Base-by-base conservation (phyloP, 2,888 invertebrate genomes). In the Lymantria monacha region DNA sequence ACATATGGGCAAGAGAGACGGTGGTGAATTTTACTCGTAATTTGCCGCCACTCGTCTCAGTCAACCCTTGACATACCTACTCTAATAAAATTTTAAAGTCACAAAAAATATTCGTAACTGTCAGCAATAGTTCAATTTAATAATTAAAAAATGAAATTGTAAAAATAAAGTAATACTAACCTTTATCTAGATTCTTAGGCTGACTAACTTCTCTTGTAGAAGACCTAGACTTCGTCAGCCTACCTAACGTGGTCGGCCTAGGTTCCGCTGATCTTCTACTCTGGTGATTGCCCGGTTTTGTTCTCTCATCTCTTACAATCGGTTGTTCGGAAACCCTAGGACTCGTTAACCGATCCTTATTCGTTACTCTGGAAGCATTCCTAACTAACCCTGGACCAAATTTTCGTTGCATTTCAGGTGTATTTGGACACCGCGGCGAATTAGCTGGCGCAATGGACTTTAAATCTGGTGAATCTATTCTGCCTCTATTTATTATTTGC, bases 401-500 rank as follows among this genome's bases (percentile, higher is more conserved):
- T 68, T 93, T 94, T 58, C 93, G 74, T 38, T 92, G 86, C 92
- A 93, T 90, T 65, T 94, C 93, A 0, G 94, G 93, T 0, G 94
- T 94, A 48, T 93, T 93, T 0, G 93, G 93, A 74, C 93, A 93
- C 66, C 91, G 83, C 0, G 92, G 85, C 9, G 89, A 87, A 59
- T 92, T 92, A 0, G 86, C 82, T 9, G 91, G 85, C 0, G 83
- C 91, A 3, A 85, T 74, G 8, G 87, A 78, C 59, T 92, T 92
- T 48, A 91, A 72, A 65, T 92, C 90, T 1, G 89, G 89, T 7
- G 88, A 86, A 60, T 94, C 94, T 37, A 94, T 93, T 92, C 81
- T 95, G 66, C 66, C 96, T 87, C 85, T 95, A 86, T 74, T 95
- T 55, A 63, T 47, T 7, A 94, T 91, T n/a, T 95, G 95, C 61